Base-by-base conservation (phyloP, 2,113 vertebrate species). In the Mus pahari region DNA sequence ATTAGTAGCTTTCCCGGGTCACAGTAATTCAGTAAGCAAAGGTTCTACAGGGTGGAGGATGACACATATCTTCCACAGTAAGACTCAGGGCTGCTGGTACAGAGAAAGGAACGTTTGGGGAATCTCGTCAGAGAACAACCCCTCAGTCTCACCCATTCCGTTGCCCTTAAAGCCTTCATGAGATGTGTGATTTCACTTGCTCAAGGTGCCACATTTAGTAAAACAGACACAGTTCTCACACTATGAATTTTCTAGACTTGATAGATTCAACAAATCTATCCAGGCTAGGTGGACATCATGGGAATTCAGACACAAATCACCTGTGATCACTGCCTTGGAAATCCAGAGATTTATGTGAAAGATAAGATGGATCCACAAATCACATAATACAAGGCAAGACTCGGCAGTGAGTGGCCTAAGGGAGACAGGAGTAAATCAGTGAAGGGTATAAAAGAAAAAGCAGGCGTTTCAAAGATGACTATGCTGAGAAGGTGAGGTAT, bases 1-100 rank as follows among this genome's bases (percentile, higher is more conserved):
- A 96, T 95, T 97, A 97, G 93, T 91, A 97, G 96, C 92, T 94
- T 95, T 33, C 68, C 73, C 95, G 70, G 64, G 84, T 95, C 89
- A 90, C 17, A 90, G 86, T 94, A 84, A 95, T 70, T 94, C 94
- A 95, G 82, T 88, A 92, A 95, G 81, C 89, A 39, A 33, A 58
- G 17, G 4, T 96, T 93, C 94, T 89, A 86, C 71, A 86, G 89
- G 81, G 73, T 89, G 42, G 70, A 92, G 60, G n/a, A 92, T 95
- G 94, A 97, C 94, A 97, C 96, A 93, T 93, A 71, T 77, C 58
- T 36, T 93, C 33, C 33, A 70, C 26, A 14, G 39, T 68, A 86
- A 74, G 31, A 66, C 19, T 68, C 31, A 14, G 39, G 24, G 17
- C 20, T 24, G 17, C 20, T 24, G 5, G 1, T 7, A 4, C 9